These are phyloP conservation scores for Noctilio leporinus DNA, from an alignment of 2,113 vertebrate species.

Conservation along the genomic window DNA sequence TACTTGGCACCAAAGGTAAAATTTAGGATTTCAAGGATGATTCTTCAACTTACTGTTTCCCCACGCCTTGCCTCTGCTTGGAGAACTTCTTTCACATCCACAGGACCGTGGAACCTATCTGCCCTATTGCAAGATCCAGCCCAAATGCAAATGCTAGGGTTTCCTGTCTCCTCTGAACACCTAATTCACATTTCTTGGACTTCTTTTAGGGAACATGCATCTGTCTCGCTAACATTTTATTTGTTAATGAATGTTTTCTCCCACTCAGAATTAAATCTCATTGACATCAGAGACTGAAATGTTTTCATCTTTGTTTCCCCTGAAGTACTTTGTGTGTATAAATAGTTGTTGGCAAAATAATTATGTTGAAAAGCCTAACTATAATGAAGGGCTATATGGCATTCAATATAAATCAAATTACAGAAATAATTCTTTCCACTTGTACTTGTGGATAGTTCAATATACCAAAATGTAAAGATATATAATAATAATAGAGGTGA, in stretches of 20 bases:
- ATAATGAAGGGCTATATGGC: not conserved
- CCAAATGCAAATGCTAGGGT: not conserved
- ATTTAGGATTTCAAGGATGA: not conserved
- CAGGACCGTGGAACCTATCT: not conserved
- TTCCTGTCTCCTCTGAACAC: not conserved
- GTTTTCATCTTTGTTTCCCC: not conserved
- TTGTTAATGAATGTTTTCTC: conserved; percentile 17
- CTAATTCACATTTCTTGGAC: not conserved
- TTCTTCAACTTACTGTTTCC: not conserved
- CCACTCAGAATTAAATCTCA: conserved; percentile 13
- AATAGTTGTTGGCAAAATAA: conserved; percentile 6
- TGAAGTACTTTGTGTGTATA: not conserved
- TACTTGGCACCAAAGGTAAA: not conserved
- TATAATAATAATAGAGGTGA: not conserved
- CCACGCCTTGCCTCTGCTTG: not conserved
- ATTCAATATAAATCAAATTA: conserved; percentile 1
- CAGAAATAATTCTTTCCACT: not conserved
- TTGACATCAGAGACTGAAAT: not conserved
- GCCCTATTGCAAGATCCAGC: not conserved
- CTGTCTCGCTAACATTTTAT: not conserved
- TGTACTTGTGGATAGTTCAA: not conserved
- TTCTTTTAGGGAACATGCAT: not conserved
- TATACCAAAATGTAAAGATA: not conserved
- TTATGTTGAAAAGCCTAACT: not conserved
- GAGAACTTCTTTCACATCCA: not conserved